Conservation (phyloP, 2,113 vertebrate species). For the Sylvietta virens region DNA sequence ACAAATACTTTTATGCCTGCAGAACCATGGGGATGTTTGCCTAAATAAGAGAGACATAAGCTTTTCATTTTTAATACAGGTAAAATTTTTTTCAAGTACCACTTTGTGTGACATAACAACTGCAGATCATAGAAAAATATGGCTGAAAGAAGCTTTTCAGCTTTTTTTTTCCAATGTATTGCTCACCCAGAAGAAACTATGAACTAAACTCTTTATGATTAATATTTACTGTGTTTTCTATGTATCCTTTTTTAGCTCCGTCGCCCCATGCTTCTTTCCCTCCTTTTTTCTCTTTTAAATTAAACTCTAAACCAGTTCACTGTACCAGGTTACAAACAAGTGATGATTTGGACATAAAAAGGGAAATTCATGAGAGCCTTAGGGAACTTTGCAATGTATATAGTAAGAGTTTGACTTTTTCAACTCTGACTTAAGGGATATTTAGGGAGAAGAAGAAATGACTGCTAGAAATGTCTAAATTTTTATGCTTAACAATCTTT, state of each 20-base stretch:
- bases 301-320: background rate
- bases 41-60: background rate
- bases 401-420: background rate
- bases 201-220: background rate
- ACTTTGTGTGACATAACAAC: background rate
- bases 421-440: background rate
- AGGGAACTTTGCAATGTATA: background rate
- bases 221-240: background rate
- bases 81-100: background rate
- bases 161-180: background rate
- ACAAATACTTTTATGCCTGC: background rate
- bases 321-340: background rate
- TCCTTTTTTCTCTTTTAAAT: fast-evolving
- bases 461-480: background rate
- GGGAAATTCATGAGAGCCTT: background rate
- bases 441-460: background rate
- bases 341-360: background rate
- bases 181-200: background rate
- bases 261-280: fast-evolving
- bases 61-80: background rate
- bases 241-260: background rate
- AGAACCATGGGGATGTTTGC: background rate
- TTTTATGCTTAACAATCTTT: background rate
- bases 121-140: background rate
- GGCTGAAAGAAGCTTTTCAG: background rate